Evolutionary conservation across 2,888 invertebrate species (phyloP).

Genomic region (Watsonalla cultraria): DNA sequence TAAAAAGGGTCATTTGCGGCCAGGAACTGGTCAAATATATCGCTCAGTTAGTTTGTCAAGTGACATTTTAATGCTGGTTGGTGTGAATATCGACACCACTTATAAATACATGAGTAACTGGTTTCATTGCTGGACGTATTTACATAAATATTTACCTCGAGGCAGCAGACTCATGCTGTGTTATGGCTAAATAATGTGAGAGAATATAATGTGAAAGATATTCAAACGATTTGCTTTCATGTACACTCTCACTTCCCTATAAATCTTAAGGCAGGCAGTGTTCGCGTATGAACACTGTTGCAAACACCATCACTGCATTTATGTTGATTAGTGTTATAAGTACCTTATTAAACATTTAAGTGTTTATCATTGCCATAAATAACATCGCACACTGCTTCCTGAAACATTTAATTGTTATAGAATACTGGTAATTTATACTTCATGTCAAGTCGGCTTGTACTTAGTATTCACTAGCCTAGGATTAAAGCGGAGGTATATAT

Average conservation of each 20-base stretch:
- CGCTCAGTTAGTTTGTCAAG: not conserved
- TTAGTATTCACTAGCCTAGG: no score
- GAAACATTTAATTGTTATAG: no score
- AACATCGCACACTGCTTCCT: no score
- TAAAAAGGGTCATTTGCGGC: not conserved
- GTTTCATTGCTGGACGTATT: not conserved
- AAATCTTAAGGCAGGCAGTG: conserved; percentile 17
- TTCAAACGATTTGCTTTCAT: conserved; percentile 33
- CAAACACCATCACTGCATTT: not conserved
- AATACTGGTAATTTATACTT: no score
- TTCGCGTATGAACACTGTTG: conserved; percentile 26
- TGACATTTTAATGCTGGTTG: not conserved
- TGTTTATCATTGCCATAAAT: no score
- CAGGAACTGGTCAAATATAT: not conserved
- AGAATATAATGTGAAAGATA: conserved; percentile 10
- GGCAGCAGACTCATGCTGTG: not conserved
- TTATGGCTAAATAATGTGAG: conserved; percentile 2
- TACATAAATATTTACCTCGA: not conserved
- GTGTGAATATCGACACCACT: not conserved
- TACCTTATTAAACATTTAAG: no score
- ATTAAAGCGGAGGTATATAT: no score
- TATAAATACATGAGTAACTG: not conserved
- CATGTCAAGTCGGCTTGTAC: no score
- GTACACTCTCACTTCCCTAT: conserved; percentile 36
- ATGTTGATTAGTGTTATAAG: no score